phyloP scores from a whole-genome alignment of 2,888 invertebrate species.

The Ectemnius cavifrons region DNA sequence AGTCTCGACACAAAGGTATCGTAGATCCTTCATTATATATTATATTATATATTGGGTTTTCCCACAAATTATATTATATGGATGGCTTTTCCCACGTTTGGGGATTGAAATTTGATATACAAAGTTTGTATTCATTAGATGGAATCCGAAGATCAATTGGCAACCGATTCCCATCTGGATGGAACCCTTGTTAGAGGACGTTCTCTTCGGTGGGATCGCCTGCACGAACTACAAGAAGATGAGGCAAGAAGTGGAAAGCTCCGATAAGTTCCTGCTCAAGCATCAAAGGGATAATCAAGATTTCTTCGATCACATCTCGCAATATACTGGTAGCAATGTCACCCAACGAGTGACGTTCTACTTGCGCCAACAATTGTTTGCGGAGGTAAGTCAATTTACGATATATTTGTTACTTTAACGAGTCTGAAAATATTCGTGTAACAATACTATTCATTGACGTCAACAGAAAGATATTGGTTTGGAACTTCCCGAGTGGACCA shows the following conservation, averaged over 20 bases:
- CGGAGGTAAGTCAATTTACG: slow-evolving; percentile 19
- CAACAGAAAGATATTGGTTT: slow-evolving; percentile 74
- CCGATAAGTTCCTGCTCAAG: background rate
- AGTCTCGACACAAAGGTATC: slow-evolving; percentile 74
- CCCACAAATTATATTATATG: no score
- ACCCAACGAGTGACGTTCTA: slow-evolving; percentile 16
- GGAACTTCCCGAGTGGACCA: slow-evolving; percentile 80
- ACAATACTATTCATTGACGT: background rate
- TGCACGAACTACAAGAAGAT: slow-evolving; percentile 16
- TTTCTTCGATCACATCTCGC: slow-evolving; percentile 23
- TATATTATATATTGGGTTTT: no score
- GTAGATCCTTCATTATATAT: background rate
- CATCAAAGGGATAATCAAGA: slow-evolving; percentile 7
- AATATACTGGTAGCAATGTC: slow-evolving; percentile 30
- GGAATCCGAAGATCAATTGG: slow-evolving; percentile 78
- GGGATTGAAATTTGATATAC: no score
- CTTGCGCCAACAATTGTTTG: slow-evolving; percentile 27
- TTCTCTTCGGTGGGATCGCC: slow-evolving; percentile 21
- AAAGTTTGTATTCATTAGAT: background rate
- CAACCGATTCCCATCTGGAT: slow-evolving; percentile 80
- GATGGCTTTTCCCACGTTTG: no score
- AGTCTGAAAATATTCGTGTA: background rate
- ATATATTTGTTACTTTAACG: background rate
- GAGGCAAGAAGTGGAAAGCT: slow-evolving; percentile 10
- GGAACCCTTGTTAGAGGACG: slow-evolving; percentile 26